These are phyloP conservation scores for Phyllotis vaccarum DNA, from an alignment of 2,797 vertebrate species.

Conservation along the genomic window DNA sequence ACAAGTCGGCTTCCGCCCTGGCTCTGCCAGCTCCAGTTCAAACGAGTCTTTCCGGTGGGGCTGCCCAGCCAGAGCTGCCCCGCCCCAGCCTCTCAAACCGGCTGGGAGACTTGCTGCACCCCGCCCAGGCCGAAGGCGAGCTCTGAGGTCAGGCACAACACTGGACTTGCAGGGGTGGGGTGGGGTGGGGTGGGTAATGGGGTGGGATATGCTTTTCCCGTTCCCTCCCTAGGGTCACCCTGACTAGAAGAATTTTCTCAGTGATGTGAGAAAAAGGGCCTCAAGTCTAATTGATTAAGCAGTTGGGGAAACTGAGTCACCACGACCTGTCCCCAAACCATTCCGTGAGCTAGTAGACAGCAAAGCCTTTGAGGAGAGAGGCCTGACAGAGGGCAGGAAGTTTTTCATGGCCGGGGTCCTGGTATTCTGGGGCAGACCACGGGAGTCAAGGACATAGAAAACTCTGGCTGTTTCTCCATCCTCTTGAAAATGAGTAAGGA, in stretches of 20 bases:
- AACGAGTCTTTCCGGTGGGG: slow-evolving; percentile 76
- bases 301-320: slow-evolving; percentile 58
- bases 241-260: not conserved
- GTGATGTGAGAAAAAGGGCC: not conserved
- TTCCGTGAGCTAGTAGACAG: not conserved
- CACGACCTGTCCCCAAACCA: not conserved
- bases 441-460: not conserved
- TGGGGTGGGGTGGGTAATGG: not conserved
- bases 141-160: not conserved
- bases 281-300: not conserved
- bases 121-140: slow-evolving; percentile 53
- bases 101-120: not conserved
- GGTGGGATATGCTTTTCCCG: not conserved
- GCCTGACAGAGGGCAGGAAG: not conserved
- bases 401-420: not conserved
- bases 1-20: slow-evolving; percentile 61
- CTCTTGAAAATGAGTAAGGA: slow-evolving; percentile 22
- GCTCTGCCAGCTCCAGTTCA: slow-evolving; percentile 18
- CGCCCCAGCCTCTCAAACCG: slow-evolving; percentile 45
- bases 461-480: not conserved
- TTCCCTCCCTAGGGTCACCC: not conserved
- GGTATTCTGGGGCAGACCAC: not conserved
- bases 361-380: not conserved
- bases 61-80: not conserved
- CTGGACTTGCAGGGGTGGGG: not conserved